phyloP scores from a whole-genome alignment of 1,140 invertebrate species.

The Geopemphigus sp. region DNA sequence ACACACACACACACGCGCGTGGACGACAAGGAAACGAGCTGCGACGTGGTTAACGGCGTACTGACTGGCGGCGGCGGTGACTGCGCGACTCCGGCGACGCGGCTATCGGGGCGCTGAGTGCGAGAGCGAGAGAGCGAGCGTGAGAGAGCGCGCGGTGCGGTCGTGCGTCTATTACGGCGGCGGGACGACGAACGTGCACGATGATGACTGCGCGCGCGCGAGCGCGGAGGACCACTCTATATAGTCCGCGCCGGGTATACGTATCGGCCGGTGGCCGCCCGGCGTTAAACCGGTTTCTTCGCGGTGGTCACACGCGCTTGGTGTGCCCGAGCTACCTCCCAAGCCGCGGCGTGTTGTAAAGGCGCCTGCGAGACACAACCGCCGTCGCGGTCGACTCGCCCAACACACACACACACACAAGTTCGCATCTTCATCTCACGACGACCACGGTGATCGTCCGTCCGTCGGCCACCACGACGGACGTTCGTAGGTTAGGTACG shows the following conservation, averaged over 20 bases:
- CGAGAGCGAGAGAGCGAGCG: background rate
- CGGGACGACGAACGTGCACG: conserved; percentile 43
- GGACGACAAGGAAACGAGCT: background rate
- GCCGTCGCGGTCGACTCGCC: background rate
- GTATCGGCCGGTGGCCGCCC: conserved; percentile 14
- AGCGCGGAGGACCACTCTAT: conserved; percentile 33
- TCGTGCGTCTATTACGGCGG: conserved; percentile 8
- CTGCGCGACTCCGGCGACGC: background rate
- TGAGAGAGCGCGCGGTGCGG: background rate
- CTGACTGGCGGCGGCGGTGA: conserved; percentile 1
- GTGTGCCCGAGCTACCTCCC: conserved; percentile 46
- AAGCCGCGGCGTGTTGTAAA: conserved; percentile 49
- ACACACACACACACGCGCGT: too few species aligned
- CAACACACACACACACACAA: background rate
- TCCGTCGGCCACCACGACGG: background rate
- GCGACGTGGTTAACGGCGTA: conserved; percentile 15
- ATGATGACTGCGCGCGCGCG: conserved; percentile 42
- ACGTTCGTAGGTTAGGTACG: too few species aligned
- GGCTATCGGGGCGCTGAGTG: conserved; percentile 6
- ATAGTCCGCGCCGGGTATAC: too few species aligned
- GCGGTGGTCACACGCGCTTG: conserved; percentile 48
- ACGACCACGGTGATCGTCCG: background rate
- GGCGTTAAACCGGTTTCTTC: conserved; percentile 48
- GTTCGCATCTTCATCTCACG: conserved; percentile 45
- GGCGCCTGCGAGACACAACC: conserved; percentile 44